A percentile compares a stretch with the other conserved stretches of the same genome.
Evolutionary conservation across 1,140 invertebrate species (phyloP).

Genomic region (Ectropis grisescens): DNA sequence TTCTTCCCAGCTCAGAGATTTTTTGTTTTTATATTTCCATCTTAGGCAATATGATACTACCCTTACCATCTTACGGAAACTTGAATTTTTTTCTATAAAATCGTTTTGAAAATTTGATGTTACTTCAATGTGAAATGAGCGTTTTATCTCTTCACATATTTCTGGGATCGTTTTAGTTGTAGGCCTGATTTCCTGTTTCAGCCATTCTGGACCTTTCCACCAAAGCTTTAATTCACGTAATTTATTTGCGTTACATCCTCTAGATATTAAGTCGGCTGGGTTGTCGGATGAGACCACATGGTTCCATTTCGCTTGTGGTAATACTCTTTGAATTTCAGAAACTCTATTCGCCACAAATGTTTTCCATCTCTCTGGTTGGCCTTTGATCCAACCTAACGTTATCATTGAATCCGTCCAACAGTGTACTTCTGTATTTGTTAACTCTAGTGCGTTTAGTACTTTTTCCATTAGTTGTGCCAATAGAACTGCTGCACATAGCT

Average conservation of each 20-base stretch:
- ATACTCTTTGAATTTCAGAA: neutral
- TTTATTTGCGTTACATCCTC: neutral
- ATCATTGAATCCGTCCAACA: conserved; percentile 11
- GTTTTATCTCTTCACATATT: no score
- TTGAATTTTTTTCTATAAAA: no score
- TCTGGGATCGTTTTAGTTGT: no score
- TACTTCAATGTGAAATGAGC: no score
- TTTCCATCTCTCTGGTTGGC: conserved; percentile 3
- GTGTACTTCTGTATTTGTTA: neutral
- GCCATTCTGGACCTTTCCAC: neutral
- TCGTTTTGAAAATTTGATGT: no score
- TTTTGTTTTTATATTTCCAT: no score
- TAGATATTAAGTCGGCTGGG: conserved; percentile 1
- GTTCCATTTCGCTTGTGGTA: neutral
- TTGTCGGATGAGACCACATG: neutral
- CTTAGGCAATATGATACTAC: no score
- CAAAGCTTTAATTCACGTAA: neutral
- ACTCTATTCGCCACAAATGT: conserved; percentile 6
- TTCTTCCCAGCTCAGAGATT: no score
- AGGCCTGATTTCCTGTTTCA: neutral
- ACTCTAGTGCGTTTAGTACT: conserved; percentile 2
- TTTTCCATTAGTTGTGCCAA: conserved; percentile 7
- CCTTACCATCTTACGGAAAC: no score
- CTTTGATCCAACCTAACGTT: conserved; percentile 11
- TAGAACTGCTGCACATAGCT: conserved; percentile 9